Percentiles rank a stretch among this genome's conserved stretches.
Conservation (phyloP, 2,888 invertebrate genomes). For the Limnephilus lunatus region DNA sequence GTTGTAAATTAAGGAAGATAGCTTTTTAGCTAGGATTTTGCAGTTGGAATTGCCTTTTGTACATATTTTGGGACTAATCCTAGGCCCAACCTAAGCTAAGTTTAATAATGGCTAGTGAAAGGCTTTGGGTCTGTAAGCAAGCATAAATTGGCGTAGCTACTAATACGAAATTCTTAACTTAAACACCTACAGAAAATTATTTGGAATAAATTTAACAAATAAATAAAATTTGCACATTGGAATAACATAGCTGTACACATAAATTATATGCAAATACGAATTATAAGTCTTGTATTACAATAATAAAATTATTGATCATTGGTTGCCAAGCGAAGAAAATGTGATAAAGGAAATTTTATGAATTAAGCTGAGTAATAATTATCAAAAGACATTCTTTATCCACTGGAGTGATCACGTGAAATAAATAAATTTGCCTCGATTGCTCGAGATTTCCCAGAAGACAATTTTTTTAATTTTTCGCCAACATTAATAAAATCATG, state of each 20-base stretch:
- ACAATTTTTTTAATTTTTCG: no score
- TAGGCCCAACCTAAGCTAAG: neutral
- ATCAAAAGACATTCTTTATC: no score
- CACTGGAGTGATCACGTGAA: no score
- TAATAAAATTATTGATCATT: conserved; percentile 2
- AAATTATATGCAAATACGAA: neutral
- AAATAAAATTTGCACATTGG: neutral
- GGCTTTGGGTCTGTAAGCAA: neutral
- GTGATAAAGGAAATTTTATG: neutral
- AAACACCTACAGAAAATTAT: neutral
- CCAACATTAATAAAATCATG: no score
- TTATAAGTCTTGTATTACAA: conserved; percentile 2
- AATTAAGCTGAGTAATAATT: neutral
- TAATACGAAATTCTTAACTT: neutral
- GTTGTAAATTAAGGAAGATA: neutral
- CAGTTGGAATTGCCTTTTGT: neutral
- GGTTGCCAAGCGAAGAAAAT: neutral
- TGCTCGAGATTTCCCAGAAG: no score
- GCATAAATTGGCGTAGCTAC: neutral
- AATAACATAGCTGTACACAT: neutral
- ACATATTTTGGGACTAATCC: neutral
- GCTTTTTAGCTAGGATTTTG: neutral
- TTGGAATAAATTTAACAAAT: neutral
- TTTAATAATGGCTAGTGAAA: neutral
- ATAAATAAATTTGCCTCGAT: no score